Evolutionary conservation across 2,888 invertebrate genomes (phyloP), one percentile per base, ranked within the genome.

Genomic region (Atherix ibis): DNA sequence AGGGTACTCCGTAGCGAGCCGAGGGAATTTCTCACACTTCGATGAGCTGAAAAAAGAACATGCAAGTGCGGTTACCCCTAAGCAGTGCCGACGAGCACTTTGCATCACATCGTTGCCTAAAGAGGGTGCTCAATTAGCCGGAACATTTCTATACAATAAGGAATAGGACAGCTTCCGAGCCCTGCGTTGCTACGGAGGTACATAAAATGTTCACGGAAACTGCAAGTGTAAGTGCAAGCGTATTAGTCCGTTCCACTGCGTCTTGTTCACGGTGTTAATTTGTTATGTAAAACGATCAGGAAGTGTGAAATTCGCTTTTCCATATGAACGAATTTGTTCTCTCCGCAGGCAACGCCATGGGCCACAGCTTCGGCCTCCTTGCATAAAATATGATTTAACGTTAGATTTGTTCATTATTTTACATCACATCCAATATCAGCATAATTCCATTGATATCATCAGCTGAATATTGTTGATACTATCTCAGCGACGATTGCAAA

Each of bases 71-170:
- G 26, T 32, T 24, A 13, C 22, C 26, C 32, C 32, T 32, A 13
- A 13, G 17, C n/a, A 15, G 18, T 18, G n/a, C n/a, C n/a, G n/a
- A n/a, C n/a, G n/a, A n/a, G n/a, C n/a, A n/a, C n/a, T n/a, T n/a
- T n/a, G n/a, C n/a, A n/a, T n/a, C n/a, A n/a, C n/a, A 22, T 18
- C 31, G 13, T 15, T 14, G 16, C 12, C 27, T 27, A 48, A 49
- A 52, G 54, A 55, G 58, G 58, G 58, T 57, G 58, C 46, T 56
- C 57, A 58, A 58, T 58, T 58, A 56, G 57, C 56, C 56, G 52
- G 52, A 50, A 56, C 54, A 37, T 34, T 41, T 29, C 38, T 36
- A 33, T n/a, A 26, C 13, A 18, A 9, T 31, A 6, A 8, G 6
- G 22, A 22, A 22, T 10, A n/a, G 22, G 22, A 22, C 10, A 10